Base-by-base conservation (phyloP, 1,140 invertebrate species). In the Bombus breviceps region DNA sequence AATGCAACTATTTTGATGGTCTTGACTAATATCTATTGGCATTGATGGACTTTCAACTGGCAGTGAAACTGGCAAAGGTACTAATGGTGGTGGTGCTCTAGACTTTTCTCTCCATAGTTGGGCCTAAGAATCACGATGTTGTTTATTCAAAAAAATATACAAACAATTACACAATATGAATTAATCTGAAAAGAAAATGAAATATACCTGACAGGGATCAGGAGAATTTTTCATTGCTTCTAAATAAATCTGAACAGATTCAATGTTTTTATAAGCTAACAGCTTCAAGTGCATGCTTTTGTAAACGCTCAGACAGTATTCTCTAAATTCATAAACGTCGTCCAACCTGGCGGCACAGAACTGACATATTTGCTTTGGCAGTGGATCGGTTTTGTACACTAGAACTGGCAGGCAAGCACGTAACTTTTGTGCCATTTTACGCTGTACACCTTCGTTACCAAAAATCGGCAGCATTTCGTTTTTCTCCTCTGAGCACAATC, bases 291-390 rank as follows among this genome's bases (percentile, higher is more conserved):
- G 88, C 93, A 94, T 94, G n/a, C 47, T 89, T 66, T 91, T 93
- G 53, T 93, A 94, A 47, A 94, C 90, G 57, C 87, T 91, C 25
- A 94, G 78, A 73, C 93, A 94, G 57, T 91, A 88, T 71, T 94
- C 92, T 41, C 93, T 87, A 71, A 94, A 94, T 68, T 94, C 92
- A 53, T 90, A 94, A 41, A 86, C 92, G 62, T 94, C 93, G 57
- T 94, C 93, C 0, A 94, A 41, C 64, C 93, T 90, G 1, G 93
- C 93, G 15, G 93, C 93, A 39, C 93, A 94, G 73, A 93, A 94
- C 80, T 94, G 93, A 68, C 93, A 94, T 47, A 94, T 94, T 88
- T 93, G 91, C 81, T 94, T 94, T 41, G 93, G 93, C 88, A 94
- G 83, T 37, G 93, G 93, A 87, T 94, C 93, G 28, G 90, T 93